Conservation (phyloP, 2,888 invertebrate species). For the Iselma pallidipennis region DNA sequence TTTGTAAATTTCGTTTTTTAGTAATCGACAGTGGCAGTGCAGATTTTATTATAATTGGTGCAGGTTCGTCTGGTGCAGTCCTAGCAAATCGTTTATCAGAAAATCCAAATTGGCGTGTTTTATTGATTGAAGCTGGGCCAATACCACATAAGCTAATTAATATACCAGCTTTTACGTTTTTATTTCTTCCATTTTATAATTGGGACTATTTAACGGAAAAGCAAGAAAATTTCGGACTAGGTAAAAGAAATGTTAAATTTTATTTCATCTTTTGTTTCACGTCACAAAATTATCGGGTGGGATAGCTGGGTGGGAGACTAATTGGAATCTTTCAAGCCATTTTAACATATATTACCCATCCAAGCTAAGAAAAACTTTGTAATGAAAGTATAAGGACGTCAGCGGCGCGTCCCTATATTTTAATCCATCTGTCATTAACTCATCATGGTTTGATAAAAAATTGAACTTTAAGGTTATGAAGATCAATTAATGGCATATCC, state of each 20-base stretch:
- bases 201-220: constrained; percentile 66
- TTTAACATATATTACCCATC: no score
- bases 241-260: constrained; percentile 1
- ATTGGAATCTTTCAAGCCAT: constrained; percentile 61
- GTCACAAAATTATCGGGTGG: constrained; percentile 61
- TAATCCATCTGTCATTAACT: constrained; percentile 55
- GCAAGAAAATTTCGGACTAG: constrained; percentile 49
- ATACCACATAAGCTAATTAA: constrained; percentile 58
- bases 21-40: background rate
- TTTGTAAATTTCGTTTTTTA: no score
- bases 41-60: constrained; percentile 57
- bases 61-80: constrained; percentile 57
- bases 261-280: constrained; percentile 52
- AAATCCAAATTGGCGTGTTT: constrained; percentile 53
- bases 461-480: constrained; percentile 39
- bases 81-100: constrained; percentile 58
- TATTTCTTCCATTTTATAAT: constrained; percentile 62
- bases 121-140: no score
- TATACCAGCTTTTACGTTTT: constrained; percentile 57
- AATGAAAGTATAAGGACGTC: constrained; percentile 46
- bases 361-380: constrained; percentile 32
- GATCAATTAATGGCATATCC: constrained; percentile 54
- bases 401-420: no score
- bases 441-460: constrained; percentile 53
- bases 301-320: constrained; percentile 57